Base-by-base conservation (phyloP, 1,140 invertebrate genomes). In the Stegodyphus dumicola region DNA sequence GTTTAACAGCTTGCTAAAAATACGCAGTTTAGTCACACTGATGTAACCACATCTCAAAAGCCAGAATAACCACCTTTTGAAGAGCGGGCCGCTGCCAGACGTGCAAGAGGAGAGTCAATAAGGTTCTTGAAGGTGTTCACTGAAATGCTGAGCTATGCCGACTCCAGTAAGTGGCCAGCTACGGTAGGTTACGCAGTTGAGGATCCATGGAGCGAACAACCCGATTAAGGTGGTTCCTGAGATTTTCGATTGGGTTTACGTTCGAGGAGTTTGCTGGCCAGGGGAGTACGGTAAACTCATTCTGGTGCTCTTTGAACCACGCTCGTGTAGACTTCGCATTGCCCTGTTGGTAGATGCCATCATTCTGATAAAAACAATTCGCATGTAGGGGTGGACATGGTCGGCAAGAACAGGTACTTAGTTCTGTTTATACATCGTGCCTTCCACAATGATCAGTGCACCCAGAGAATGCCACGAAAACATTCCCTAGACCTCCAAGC, bases 241-340 rank as follows among this genome's bases (percentile, higher is more conserved):
- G 7, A 73, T 73, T 73, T 33, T 73, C 33, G 7, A 73, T 73
- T 73, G 70, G 49, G 33, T 10, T 73, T 6, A 73, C 6, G 10
- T 73, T 1, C 51, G 33, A 5, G 33, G 9, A 73, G 6, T 51
- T 49, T 73, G 70, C 0, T 6, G 70, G 17, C 70, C 48, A 73
- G 10, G 6, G 6, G 33, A 73, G 70, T 73, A 73, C 13, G 70
- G 48, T 73, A 9, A 73, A 73, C 48, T 73, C 70, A 5, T 9
- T 4, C 13, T 73, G 6, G 51, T 73, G 2, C 51, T 51, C 9
- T 60, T 60, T 5, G 56, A 67, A 67, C 65, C 65, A 67, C 5
- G 6, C 17, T n/a, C n/a, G n/a, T n/a, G 6, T 17, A 67, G 3
- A 67, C 65, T 67, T 73, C 7, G 70, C 70, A 49, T 6, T 51